A percentile compares a stretch with the other conserved stretches of the same genome.
Evolutionary conservation across 2,797 vertebrate species (phyloP).

Genomic region (Diplodus sargus): DNA sequence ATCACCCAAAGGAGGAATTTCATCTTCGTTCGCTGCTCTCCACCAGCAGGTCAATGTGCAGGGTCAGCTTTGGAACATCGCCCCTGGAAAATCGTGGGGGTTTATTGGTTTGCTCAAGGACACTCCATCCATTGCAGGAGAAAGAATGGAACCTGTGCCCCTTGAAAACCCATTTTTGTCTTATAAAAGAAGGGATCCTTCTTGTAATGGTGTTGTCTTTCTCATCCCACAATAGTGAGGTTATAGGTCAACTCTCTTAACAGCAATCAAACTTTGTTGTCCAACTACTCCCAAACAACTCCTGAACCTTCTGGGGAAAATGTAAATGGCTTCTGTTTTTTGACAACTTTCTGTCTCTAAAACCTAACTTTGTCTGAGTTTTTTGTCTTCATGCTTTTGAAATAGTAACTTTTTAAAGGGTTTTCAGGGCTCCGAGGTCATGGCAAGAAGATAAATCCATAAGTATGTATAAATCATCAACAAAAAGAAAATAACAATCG

Average conservation of each 20-base stretch:
- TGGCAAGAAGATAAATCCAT: slow-evolving; percentile 14
- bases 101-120: slow-evolving; percentile 53
- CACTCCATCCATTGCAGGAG: slow-evolving; percentile 14
- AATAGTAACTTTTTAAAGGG: slow-evolving; percentile 31
- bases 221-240: slow-evolving; percentile 25
- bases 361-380: slow-evolving; percentile 17
- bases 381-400: slow-evolving; percentile 25
- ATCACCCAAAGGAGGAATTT: slow-evolving; percentile 67
- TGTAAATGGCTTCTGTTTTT: slow-evolving; percentile 35
- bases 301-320: slow-evolving; percentile 38
- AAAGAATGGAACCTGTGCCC: slow-evolving; percentile 32
- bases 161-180: slow-evolving; percentile 40
- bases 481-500: slow-evolving; percentile 43
- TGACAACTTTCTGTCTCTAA: slow-evolving; percentile 40
- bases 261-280: slow-evolving; percentile 26
- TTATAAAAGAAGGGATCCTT: slow-evolving; percentile 3
- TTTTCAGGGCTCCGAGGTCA: slow-evolving; percentile 43
- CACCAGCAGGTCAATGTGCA: slow-evolving; percentile 47
- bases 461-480: slow-evolving; percentile 19
- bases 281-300: slow-evolving; percentile 25
- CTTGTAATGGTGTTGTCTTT: neutral
- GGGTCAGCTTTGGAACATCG: slow-evolving; percentile 60
- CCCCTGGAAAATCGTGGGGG: slow-evolving; percentile 49
- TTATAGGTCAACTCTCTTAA: slow-evolving; percentile 20
- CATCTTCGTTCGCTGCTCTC: slow-evolving; percentile 28